Evolutionary conservation across 1,140 invertebrate species (phyloP), one percentile per base, ranked within the genome.

Genomic region (Zaprionus gabonicus): DNA sequence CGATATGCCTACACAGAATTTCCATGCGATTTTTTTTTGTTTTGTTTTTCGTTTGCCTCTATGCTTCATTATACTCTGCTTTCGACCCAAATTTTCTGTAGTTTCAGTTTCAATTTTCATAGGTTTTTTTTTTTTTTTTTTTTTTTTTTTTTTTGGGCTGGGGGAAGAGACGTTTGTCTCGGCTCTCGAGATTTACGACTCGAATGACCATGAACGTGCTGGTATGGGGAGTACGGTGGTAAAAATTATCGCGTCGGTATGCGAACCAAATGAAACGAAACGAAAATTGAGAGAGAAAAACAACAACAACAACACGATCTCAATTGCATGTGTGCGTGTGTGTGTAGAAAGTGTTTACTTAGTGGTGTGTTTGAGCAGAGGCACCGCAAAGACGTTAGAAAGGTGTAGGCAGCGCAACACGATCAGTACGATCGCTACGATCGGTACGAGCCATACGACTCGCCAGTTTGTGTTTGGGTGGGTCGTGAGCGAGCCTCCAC

Each of bases 181-280:
- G 72, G 31, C 69, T 46, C n/a, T 46, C 62, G 51, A 78, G 76
- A 78, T 78, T 78, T 78, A 78, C 76, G 76, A 78, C 59, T 74
- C 76, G 66, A 70, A 70, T 78, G 76, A 70, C 76, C 76, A 78
- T 78, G 76, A 78, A 78, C 76, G 76, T 78, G 76, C 63, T 75
- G 76, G 59, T 78, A 78, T 78, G 76, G 55, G 36, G 59, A 63
- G 59, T 62, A 55, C 23, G 36, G 25, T 67, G 60, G 62, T 63
- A 62, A 31, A 72, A 67, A 73, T 76, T 72, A 77, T 73, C 70
- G 74, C 74, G 36, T 72, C 57, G 74, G 69, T 67, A 76, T 71
- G 74, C 63, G 46, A 72, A 64, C 65, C 13, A 68, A 66, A 65
- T 51, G 53, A 66, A 73, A 46, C 51, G 57, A 67, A 73, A 75